Evolutionary conservation across 1,140 invertebrate species (phyloP).

Genomic region (Brachionus plicatilis): DNA sequence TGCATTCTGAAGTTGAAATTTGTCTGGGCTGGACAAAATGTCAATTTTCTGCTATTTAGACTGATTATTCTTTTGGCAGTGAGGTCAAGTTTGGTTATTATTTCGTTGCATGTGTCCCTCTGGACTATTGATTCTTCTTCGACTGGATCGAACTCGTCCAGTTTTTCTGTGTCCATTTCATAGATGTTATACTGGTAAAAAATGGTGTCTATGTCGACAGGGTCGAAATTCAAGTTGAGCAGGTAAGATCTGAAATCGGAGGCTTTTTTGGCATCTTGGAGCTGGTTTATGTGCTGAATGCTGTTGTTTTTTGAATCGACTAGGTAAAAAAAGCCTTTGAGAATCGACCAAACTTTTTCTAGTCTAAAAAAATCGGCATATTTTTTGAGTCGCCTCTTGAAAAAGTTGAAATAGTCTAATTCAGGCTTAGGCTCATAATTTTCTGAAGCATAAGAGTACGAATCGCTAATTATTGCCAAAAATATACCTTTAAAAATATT

Average conservation of each 20-base stretch:
- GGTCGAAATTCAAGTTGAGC: neutral
- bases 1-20: neutral
- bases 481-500: neutral
- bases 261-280: neutral
- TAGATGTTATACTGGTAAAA: slow-evolving; percentile 6
- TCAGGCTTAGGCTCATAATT: neutral
- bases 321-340: neutral
- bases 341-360: neutral
- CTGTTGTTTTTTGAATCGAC: neutral
- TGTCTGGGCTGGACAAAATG: neutral
- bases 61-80: slow-evolving; percentile 10
- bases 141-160: neutral
- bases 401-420: neutral
- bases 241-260: neutral
- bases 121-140: neutral
- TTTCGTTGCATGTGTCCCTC: neutral
- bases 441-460: neutral
- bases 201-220: neutral
- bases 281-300: neutral
- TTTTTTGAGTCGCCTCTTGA: neutral
- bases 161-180: neutral
- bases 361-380: neutral
- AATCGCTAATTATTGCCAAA: slow-evolving; percentile 10
- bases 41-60: neutral
- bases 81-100: neutral